Base-by-base conservation (phyloP, 2,797 vertebrate genomes). In the Coluber constrictor region DNA sequence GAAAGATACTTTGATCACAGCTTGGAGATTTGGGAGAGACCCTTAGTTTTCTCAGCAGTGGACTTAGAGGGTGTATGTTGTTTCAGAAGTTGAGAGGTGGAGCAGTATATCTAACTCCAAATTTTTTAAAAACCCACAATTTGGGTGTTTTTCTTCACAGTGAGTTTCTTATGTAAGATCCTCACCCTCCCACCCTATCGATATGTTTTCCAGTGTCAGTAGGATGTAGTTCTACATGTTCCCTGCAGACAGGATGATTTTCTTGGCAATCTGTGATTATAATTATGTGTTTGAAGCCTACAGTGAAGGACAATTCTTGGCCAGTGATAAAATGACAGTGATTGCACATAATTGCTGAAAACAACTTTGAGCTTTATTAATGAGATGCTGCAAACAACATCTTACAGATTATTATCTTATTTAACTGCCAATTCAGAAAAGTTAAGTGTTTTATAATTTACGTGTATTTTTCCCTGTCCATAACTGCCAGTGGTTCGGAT, bases 281-380 rank as follows among this genome's bases (percentile, higher is more conserved):
- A 95, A 94, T 92, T 57, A 88, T 63, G 89, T 94, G 70, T 91
- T 95, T 96, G 96, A 95, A 96, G 93, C 93, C 47, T 94, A 91
- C 94, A 95, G 89, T 92, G 94, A 94, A 94, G 96, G 94, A 94
- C 92, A 95, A 1, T 94, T 91, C 96, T 96, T 97, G 97, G 95
- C 96, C 94, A 94, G 95, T 94, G 95, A 95, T 97, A 96, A 97
- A 97, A 97, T 96, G 92, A 96, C 94, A 94, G 94, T 96, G 96
- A 97, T 97, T 97, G 92, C 92, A 95, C 92, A 63, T 97, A 97
- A 98, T 97, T 97, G 96, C 95, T 95, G 95, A 97, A 97, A 97
- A 97, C 96, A 97, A 92, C 96, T 97, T 96, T 95, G 96, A 95
- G 93, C 97, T 97, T 97, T 97, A 97, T 98, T 97, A 97, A 97